phyloP scores from a whole-genome alignment of 2,113 vertebrate species.

The Tachysurus fulvidraco region DNA sequence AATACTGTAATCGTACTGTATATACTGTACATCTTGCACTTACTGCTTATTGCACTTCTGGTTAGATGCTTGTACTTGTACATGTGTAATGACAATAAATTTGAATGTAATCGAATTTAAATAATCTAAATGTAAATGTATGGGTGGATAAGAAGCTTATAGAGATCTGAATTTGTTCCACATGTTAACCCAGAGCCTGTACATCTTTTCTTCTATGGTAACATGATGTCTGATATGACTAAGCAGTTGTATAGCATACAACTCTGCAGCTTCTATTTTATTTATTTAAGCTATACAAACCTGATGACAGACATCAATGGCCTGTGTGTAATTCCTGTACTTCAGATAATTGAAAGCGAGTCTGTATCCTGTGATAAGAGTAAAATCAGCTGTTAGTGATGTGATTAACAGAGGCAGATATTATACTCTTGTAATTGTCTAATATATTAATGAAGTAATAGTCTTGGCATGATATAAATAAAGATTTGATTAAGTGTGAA shows the following conservation, averaged over 20 bases:
- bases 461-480: neutral
- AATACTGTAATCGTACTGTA: no score
- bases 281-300: slow-evolving; percentile 54
- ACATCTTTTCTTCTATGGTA: neutral
- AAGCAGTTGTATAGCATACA: neutral
- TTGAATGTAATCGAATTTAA: no score
- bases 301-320: slow-evolving; percentile 69
- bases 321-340: slow-evolving; percentile 71
- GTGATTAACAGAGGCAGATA: neutral
- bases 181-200: neutral
- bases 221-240: neutral
- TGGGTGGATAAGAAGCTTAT: no score
- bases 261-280: neutral
- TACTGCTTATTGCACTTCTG: no score
- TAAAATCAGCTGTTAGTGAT: neutral
- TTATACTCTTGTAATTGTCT: no score
- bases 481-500: neutral
- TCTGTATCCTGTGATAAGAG: slow-evolving; percentile 67
- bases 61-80: no score
- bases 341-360: slow-evolving; percentile 78
- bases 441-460: neutral
- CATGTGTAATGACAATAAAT: no score
- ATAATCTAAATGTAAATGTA: no score
- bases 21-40: no score
- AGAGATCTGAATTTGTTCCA: neutral